Conservation (phyloP, 1,140 invertebrate genomes). For the Bombus polaris region DNA sequence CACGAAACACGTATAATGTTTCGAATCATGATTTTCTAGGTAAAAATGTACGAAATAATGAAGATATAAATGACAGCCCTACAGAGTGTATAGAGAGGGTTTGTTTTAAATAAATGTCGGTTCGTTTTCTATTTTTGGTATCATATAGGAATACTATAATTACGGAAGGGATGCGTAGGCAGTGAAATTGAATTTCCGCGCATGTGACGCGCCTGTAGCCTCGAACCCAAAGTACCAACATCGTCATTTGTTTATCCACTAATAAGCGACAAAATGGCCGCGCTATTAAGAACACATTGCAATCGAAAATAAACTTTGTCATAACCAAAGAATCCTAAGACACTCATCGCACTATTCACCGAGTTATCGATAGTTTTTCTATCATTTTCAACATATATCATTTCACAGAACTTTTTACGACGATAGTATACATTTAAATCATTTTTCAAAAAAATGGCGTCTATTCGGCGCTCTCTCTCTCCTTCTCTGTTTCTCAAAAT, state of each 20-base stretch:
- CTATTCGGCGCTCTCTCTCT: background rate
- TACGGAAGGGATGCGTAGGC: conserved; percentile 22
- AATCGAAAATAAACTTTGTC: conserved; percentile 33
- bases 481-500: background rate
- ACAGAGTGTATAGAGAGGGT: background rate
- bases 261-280: conserved; percentile 76
- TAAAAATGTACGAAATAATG: background rate
- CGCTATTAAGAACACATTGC: conserved; percentile 41
- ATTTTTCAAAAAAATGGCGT: conserved; percentile 49
- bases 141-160: conserved; percentile 31
- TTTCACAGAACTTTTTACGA: background rate
- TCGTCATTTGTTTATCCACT: conserved; percentile 77
- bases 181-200: conserved; percentile 66
- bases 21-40: background rate
- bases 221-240: conserved; percentile 67
- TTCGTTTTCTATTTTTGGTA: conserved; percentile 61
- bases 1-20: background rate
- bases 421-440: conserved; percentile 34
- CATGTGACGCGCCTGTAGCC: conserved; percentile 62
- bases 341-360: too few relatives aligned
- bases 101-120: conserved; percentile 3
- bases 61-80: background rate
- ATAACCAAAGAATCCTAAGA: background rate
- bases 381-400: background rate
- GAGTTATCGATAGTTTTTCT: background rate